Evolutionary conservation across 1,140 invertebrate genomes (phyloP), one percentile per base, ranked within the genome.

Genomic region (Tetranychus cinnabarinus): DNA sequence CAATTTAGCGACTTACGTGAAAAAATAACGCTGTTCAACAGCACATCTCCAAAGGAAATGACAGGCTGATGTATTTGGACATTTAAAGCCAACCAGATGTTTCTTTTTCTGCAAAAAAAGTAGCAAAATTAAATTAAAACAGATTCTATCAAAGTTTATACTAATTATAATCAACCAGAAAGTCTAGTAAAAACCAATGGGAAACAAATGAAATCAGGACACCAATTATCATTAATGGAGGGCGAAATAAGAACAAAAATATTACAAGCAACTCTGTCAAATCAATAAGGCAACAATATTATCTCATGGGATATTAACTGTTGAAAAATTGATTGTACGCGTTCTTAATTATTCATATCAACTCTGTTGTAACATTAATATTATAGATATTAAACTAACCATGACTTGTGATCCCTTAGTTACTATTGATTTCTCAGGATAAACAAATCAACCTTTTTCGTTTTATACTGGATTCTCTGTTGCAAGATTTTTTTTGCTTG

Each of bases 21-120:
- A 97, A 77, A 96, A 97, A 62, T 93, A 76, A 81, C 92, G 88
- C 74, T 95, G 90, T 72, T 96, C 91, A 61, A 95, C 87, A 52
- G 90, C 89, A 77, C 86, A 91, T 72, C 86, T 80, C 90, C 90
- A 97, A 45, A 96, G 80, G 74, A 93, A 88, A 67, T 88, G 82
- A 71, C 89, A 95, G 59, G 88, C 83, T 39, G 84, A 81, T 31
- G 85, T 82, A 63, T 85, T 86, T 46, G 84, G 82, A 77, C 90
- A 95, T 73, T 93, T 95, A 74, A 91, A 96, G 12, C 90, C 90
- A 61, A 93, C 83, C 47, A 89, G 89, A 72, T 92, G 87, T 71
- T 93, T 93, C 78, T 92, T 95, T 88, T 93, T 52, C 50, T 52
- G 31, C 13, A 52, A n/a, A 33, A 31, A 75, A 66, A 23, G 5